These are phyloP conservation scores for Sus cebifrons DNA, from an alignment of 2,797 vertebrate genomes.

Conservation along the genomic window DNA sequence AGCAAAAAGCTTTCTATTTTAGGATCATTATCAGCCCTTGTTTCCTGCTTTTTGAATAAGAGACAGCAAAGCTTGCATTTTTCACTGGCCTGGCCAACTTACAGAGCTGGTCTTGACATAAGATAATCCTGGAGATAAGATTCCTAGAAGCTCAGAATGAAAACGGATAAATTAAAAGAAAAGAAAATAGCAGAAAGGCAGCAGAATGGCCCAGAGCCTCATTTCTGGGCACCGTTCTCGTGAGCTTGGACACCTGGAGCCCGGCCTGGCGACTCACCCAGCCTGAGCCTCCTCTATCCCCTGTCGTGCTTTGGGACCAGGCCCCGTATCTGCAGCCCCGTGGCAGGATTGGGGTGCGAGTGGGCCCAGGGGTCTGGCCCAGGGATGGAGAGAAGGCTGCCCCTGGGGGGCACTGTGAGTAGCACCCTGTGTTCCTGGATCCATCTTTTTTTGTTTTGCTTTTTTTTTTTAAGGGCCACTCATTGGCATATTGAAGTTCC, in stretches of 20 bases:
- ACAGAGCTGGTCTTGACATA: not conserved
- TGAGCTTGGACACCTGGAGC: too few species aligned
- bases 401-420: not conserved
- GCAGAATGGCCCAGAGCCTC: rapidly evolving
- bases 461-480: too few species aligned
- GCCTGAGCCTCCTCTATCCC: not conserved
- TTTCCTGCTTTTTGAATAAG: not conserved
- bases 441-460: too few species aligned
- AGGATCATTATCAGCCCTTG: not conserved
- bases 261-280: rapidly evolving
- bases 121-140: not conserved
- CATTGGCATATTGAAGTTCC: too few species aligned
- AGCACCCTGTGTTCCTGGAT: too few species aligned
- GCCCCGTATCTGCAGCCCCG: not conserved
- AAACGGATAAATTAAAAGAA: not conserved
- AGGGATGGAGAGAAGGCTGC: not conserved
- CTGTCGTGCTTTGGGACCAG: too few species aligned
- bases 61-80: rapidly evolving
- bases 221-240: not conserved
- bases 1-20: not conserved
- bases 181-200: not conserved
- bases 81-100: not conserved
- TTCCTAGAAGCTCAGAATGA: not conserved
- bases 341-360: not conserved
- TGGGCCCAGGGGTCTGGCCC: not conserved